phyloP scores from a whole-genome alignment of 2,113 vertebrate genomes.

The Mustelus asterias region DNA sequence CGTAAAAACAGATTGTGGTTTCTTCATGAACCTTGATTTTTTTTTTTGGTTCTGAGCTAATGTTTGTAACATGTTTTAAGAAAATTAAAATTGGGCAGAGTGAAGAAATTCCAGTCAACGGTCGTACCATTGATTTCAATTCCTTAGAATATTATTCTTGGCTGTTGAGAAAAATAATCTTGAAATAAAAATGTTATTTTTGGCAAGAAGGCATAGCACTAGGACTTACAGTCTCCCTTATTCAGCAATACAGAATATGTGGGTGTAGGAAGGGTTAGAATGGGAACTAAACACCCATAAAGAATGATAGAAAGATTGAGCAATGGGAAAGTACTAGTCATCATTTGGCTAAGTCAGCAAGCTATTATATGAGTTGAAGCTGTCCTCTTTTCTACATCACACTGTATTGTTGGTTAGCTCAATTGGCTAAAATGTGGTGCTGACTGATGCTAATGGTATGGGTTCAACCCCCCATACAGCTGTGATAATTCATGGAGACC shows the following conservation, averaged over 20 bases:
- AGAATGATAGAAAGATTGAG: conserved; percentile 49
- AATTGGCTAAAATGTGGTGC: background rate
- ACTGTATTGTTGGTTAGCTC: conserved; percentile 40
- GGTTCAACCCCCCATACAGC: background rate
- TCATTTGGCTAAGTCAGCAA: conserved; percentile 59
- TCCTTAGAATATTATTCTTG: conserved; percentile 25
- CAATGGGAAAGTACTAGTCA: conserved; percentile 46
- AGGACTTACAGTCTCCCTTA: background rate
- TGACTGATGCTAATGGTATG: background rate
- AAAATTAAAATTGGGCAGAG: background rate
- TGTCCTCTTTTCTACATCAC: conserved; percentile 45
- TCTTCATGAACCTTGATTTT: background rate
- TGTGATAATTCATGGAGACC: background rate
- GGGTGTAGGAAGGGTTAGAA: background rate
- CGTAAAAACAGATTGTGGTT: background rate
- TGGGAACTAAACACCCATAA: conserved; percentile 39
- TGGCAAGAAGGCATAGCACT: background rate
- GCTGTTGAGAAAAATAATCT: conserved; percentile 3
- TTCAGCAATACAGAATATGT: background rate
- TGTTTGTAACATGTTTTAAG: background rate
- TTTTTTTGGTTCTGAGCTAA: background rate
- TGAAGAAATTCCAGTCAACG: background rate
- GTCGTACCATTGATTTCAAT: background rate
- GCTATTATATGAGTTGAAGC: conserved; percentile 58
- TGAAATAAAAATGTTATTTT: conserved; percentile 16